These are phyloP conservation scores for Megalurothrips usitatus DNA, from an alignment of 2,888 invertebrate species.

Conservation along the genomic window DNA sequence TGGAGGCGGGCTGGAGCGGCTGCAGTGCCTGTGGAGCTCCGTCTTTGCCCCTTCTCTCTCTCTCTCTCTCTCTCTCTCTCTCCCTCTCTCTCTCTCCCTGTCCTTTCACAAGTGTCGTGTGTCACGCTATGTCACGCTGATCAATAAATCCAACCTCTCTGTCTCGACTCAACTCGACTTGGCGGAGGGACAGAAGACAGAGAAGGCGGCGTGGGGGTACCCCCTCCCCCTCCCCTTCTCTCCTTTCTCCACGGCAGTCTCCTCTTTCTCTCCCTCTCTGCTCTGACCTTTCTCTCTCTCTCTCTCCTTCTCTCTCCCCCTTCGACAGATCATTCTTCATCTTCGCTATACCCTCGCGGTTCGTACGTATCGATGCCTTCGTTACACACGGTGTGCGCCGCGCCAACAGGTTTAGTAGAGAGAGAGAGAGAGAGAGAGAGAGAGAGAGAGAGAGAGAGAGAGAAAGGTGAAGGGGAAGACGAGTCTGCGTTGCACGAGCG, in stretches of 20 bases:
- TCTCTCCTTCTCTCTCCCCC: not conserved
- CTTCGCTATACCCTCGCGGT: not conserved
- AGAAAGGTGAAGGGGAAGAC: too few relatives aligned
- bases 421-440: too few relatives aligned
- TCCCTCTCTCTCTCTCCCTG: not conserved
- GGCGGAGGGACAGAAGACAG: not conserved
- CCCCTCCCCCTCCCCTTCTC: too few relatives aligned
- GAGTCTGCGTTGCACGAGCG: too few relatives aligned
- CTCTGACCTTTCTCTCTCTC: not conserved
- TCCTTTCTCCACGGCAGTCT: not conserved
- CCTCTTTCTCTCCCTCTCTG: not conserved
- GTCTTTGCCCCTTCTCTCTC: too few relatives aligned
- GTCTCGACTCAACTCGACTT: not conserved
- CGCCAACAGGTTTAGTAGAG: too few relatives aligned
- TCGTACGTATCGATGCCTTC: not conserved
- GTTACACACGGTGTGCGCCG: not conserved
- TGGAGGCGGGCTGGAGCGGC: too few relatives aligned
- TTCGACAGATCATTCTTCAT: not conserved
- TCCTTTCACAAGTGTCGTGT: constrained; percentile 15
- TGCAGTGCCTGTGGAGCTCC: too few relatives aligned
- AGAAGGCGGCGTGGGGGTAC: too few relatives aligned
- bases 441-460: too few relatives aligned
- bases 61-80: too few relatives aligned
- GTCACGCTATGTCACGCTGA: constrained; percentile 19
- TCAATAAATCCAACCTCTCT: constrained; percentile 9